These are phyloP conservation scores for Macrotrachela quadricornifera DNA, from an alignment of 1,140 invertebrate genomes.

Conservation along the genomic window DNA sequence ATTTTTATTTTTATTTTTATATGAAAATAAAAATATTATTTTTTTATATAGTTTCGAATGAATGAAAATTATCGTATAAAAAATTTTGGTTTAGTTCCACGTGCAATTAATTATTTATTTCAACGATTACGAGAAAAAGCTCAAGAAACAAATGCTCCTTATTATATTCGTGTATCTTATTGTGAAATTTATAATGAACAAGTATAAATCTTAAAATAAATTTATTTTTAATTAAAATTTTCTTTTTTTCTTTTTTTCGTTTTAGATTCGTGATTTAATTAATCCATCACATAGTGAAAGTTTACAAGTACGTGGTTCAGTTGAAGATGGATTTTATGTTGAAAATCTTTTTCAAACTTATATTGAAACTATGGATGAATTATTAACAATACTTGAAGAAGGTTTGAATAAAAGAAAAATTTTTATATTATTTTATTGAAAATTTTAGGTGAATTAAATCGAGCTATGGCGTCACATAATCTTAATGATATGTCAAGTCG, in stretches of 20 bases:
- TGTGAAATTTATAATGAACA: constrained; percentile 32
- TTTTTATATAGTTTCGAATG: not conserved
- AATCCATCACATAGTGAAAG: constrained; percentile 46
- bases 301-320: constrained; percentile 68
- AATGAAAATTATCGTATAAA: not conserved
- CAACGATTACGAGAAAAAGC: constrained; percentile 14
- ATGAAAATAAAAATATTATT: not conserved
- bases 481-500: constrained; percentile 29
- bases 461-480: constrained; percentile 22
- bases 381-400: constrained; percentile 77
- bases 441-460: constrained; percentile 21
- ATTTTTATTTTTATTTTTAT: not conserved
- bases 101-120: constrained; percentile 25
- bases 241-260: too few species aligned
- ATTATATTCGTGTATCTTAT: constrained; percentile 23
- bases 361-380: constrained; percentile 74
- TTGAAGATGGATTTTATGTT: constrained; percentile 76
- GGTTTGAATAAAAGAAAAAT: constrained; percentile 34
- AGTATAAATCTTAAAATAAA: constrained; percentile 12
- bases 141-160: constrained; percentile 13
- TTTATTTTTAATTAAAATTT: not conserved
- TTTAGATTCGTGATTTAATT: constrained; percentile 69
- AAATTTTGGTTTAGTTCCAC: constrained; percentile 21
- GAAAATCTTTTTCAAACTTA: constrained; percentile 82
- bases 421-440: not conserved